Evolutionary conservation across 1,140 invertebrate genomes (phyloP), one percentile per base, ranked within the genome.

Genomic region (Acarapis woodi): DNA sequence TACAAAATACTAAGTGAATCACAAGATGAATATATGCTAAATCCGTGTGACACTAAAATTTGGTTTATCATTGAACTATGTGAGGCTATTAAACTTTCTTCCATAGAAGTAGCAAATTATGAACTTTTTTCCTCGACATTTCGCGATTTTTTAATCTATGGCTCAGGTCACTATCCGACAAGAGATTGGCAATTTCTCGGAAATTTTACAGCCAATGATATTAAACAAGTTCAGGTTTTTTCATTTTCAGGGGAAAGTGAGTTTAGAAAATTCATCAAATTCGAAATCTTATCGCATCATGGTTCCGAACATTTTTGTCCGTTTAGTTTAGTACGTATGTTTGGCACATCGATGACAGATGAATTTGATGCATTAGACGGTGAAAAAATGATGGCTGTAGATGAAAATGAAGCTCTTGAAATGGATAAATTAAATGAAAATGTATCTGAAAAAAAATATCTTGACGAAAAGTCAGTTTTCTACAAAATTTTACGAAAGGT

Each of bases 11-110:
- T 99, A 8, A 83, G 73, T 32, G 68, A 73, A 1, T 76, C 73
- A 23, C 66, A 70, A 41, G 93, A 99, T 54, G 88, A 97, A 51
- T 99, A 99, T 49, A 82, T 96, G 71, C 62, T 96, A 18, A 97
- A 90, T 53, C 77, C 80, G 3, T 99, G 90, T 55, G 57, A 62
- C 44, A 55, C 61, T 26, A 56, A 59, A 44, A 74, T 82, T 37
- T 90, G 87, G 82, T 87, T 99, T 54, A 70, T 94, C 15, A 72
- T 96, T 2, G 88, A 99, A 58, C 63, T 97, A 0, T 99, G 93
- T 54, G 90, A 97, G 52, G 74, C 82, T 2, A 76, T 99, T 39
- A 83, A 90, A 60, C 75, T 79, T 0, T 72, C 78, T 31, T 47
- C 59, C 54, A 71, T 96, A 42, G 85, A 96, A 48, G 60, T 97